These are phyloP conservation scores for Agrochola macilenta DNA, from an alignment of 2,888 invertebrate genomes.

Conservation along the genomic window DNA sequence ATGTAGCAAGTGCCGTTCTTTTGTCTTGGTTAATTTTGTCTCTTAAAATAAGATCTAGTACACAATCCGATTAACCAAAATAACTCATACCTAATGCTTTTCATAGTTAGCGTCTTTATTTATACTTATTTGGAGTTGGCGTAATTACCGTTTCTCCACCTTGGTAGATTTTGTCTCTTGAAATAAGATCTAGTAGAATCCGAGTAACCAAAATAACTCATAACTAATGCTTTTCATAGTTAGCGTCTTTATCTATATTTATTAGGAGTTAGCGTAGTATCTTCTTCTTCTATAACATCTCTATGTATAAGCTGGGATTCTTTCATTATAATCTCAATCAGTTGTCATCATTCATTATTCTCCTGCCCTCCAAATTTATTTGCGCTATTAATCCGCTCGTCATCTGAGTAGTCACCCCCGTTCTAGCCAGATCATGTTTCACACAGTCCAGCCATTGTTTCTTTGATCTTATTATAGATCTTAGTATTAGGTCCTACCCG, in stretches of 20 bases:
- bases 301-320: background rate
- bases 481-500: background rate
- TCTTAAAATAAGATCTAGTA: background rate
- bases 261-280: background rate
- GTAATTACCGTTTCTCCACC: background rate
- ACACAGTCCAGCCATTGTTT: background rate
- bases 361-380: background rate
- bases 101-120: background rate
- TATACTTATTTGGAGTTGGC: background rate
- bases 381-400: background rate
- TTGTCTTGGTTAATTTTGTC: background rate
- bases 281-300: background rate
- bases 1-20: constrained; percentile 19
- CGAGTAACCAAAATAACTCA: no score
- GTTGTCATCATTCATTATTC: background rate
- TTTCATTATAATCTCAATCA: no score
- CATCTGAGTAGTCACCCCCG: background rate
- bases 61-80: background rate
- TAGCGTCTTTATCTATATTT: background rate
- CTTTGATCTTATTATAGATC: background rate
- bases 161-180: background rate
- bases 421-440: background rate
- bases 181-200: constrained; percentile 1
- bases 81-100: background rate
- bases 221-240: no score